Base-by-base conservation (phyloP, 2,888 invertebrate species). In the Rhimphoctona megacephalus region DNA sequence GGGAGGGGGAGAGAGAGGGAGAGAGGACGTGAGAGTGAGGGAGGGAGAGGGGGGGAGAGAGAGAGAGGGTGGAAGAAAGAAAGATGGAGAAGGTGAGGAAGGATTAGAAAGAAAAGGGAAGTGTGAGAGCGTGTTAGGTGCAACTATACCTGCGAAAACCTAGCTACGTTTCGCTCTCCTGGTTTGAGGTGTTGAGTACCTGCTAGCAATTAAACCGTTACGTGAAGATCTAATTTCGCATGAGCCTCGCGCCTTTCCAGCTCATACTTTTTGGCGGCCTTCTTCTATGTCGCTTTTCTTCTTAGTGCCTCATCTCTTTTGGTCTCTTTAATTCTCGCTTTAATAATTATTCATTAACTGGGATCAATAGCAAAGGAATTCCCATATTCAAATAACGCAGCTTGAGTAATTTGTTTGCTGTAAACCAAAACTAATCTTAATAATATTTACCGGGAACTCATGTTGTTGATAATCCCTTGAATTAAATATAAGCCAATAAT, bases 121-220 rank as follows among this genome's bases (percentile, higher is more conserved):
- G 33, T 52, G 77, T 49, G n/a, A 72, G 79, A 73, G 79, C 61
- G 70, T 36, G 81, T 76, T 76, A 70, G 66, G 64, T 81, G 78
- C 85, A 82, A 66, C 76, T 77, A 74, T 88, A 86, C 61, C 76
- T 81, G 49, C 11, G 77, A 78, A 82, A 88, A 88, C 86, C 86
- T 85, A 88, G 88, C 85, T 88, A 87, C 78, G 80, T 2, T 83
- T 85, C 79, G 66, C 81, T 80, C 57, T 78, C 43, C 72, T 57
- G 52, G 81, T 67, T 82, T 67, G 85, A 88, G 84, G 86, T 86
- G 86, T 82, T 72, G 86, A 87, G 86, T 85, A 85, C 86, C 86
- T 89, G 86, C 87, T 87, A 86, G 90, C 88, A 90, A 89, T 90
- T 91, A 89, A 89, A 87, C 88, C 88, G 85, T 89, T 91, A 91